Evolutionary conservation across 1,140 invertebrate species (phyloP).

Genomic region (Mylabris phalerata): DNA sequence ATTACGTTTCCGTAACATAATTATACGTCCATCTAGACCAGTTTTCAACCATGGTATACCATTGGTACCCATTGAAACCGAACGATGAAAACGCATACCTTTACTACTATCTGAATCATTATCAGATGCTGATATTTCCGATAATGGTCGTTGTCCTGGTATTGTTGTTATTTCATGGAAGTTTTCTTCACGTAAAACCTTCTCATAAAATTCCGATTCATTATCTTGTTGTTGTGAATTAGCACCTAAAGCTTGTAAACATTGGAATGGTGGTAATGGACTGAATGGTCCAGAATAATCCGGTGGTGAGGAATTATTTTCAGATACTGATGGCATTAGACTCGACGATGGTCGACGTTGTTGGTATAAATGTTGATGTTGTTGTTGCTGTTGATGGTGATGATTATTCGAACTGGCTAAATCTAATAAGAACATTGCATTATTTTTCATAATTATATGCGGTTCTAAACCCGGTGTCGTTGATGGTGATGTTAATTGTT

Average conservation of each 20-base stretch:
- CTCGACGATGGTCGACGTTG: constrained; percentile 49
- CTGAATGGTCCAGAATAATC: constrained; percentile 50
- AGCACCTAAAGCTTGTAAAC: constrained; percentile 62
- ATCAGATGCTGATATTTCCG: constrained; percentile 50
- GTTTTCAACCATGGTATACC: constrained; percentile 54
- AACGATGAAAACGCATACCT: constrained; percentile 51
- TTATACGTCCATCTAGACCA: constrained; percentile 52
- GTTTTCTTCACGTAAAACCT: constrained; percentile 45
- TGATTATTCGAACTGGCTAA: constrained; percentile 63
- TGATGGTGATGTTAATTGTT: constrained; percentile 39
- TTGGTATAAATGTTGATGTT: too few relatives aligned
- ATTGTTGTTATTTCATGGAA: constrained; percentile 38
- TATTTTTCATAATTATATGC: constrained; percentile 81
- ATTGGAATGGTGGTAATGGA: constrained; percentile 69
- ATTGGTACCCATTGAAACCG: constrained; percentile 54
- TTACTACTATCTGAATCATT: constrained; percentile 50
- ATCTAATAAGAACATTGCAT: constrained; percentile 90
- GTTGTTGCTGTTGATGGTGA: constrained; percentile 40
- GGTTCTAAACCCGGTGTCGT: constrained; percentile 49
- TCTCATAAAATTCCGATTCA: constrained; percentile 48
- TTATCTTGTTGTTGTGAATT: constrained; percentile 46
- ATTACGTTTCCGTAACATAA: constrained; percentile 61
- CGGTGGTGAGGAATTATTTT: constrained; percentile 49
- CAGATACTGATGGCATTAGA: constrained; percentile 53
- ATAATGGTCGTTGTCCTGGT: constrained; percentile 46